These are phyloP conservation scores for Sitta europaea DNA, from an alignment of 2,113 vertebrate species.

Conservation along the genomic window DNA sequence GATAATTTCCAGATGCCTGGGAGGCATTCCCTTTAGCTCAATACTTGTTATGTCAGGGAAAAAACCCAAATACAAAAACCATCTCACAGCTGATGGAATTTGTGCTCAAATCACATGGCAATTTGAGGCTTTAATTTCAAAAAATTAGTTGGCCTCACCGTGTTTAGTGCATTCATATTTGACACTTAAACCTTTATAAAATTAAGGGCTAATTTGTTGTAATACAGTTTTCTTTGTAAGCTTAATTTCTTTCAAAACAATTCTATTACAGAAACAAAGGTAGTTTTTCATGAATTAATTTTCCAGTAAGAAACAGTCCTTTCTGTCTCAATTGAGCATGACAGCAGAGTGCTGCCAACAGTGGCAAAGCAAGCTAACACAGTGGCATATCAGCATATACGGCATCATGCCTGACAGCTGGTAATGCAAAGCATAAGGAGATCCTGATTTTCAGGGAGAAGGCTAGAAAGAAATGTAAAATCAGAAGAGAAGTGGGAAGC, in stretches of 20 bases:
- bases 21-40: background rate
- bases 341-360: slow-evolving; percentile 23
- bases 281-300: slow-evolving; percentile 7
- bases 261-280: background rate
- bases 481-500: slow-evolving; percentile 33
- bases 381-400: background rate
- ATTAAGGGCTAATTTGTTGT: background rate
- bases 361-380: background rate
- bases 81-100: background rate
- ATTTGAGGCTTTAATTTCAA: background rate
- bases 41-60: background rate
- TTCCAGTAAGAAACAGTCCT: background rate
- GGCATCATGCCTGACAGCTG: slow-evolving; percentile 13
- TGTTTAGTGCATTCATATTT: background rate
- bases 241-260: slow-evolving; percentile 20
- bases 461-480: slow-evolving; percentile 25
- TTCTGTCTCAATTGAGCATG: slow-evolving; percentile 37
- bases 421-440: slow-evolving; percentile 50
- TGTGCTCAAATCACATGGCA: background rate
- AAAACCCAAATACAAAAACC: background rate
- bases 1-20: background rate
- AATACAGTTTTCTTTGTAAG: background rate
- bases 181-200: background rate
- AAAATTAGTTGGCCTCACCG: background rate
- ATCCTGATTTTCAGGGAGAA: slow-evolving; percentile 51